These are phyloP conservation scores for Hemibates koningsi DNA, from an alignment of 2,113 vertebrate species.

Conservation along the genomic window DNA sequence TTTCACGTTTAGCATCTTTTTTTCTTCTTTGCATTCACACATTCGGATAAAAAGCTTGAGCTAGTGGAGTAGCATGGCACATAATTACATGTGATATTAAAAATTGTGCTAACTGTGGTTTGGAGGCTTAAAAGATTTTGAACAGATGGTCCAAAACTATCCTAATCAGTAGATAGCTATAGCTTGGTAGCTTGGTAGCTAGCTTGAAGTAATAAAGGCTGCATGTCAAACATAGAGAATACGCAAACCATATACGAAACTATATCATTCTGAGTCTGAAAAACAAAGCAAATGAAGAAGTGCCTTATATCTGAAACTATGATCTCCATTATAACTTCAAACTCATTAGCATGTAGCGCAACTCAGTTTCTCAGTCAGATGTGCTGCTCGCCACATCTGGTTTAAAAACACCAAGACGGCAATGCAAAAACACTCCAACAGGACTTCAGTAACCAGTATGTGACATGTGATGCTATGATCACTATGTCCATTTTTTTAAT, in stretches of 20 bases:
- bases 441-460: background rate
- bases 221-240: background rate
- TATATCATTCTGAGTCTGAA: background rate
- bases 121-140: background rate
- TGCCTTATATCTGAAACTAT: background rate
- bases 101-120: background rate
- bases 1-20: background rate
- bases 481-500: background rate
- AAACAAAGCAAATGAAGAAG: background rate
- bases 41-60: background rate
- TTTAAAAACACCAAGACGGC: background rate
- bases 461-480: background rate
- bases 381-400: rapidly evolving
- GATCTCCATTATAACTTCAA: background rate
- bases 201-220: background rate
- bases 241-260: background rate
- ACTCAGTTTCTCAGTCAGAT: background rate
- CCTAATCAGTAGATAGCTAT: background rate
- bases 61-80: background rate
- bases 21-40: background rate
- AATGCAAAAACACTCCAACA: background rate
- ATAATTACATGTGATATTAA: background rate
- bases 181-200: background rate
- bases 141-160: background rate
- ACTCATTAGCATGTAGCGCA: rapidly evolving